A percentile compares a stretch with the other conserved stretches of the same genome.
Conservation (phyloP, 1,140 invertebrate species). For the Brachionus paranguensis region DNA sequence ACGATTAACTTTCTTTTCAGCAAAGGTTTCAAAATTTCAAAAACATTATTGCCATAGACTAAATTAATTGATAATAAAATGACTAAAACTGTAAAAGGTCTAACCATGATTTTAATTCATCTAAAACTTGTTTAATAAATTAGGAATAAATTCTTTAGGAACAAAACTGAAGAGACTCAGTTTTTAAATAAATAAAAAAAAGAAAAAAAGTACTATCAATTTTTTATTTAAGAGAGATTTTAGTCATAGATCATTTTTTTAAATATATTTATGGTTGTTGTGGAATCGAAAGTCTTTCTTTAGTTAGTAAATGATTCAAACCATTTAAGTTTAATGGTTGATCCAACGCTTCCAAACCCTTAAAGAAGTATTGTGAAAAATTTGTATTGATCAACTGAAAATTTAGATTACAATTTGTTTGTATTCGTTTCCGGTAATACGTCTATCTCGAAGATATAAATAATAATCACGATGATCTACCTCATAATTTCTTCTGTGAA, state of each 20-base stretch:
- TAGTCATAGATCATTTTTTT: not conserved
- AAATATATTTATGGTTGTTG: not conserved
- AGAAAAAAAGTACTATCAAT: not conserved
- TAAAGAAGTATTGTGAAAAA: not conserved
- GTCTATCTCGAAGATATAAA: slow-evolving; percentile 31
- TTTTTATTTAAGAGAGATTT: slow-evolving; percentile 14
- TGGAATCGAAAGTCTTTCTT: slow-evolving; percentile 32
- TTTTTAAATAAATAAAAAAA: not conserved
- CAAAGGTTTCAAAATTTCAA: not conserved
- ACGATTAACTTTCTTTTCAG: not conserved
- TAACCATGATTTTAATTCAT: not conserved
- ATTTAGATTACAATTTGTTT: slow-evolving; percentile 7
- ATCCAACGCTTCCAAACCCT: slow-evolving; percentile 32
- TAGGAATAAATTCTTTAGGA: not conserved
- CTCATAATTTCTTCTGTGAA: slow-evolving; percentile 33
- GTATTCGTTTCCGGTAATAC: slow-evolving; percentile 33
- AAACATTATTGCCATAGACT: not conserved
- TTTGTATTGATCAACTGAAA: too few species aligned
- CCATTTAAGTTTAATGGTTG: not conserved
- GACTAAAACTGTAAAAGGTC: not conserved
- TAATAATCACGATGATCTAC: slow-evolving; percentile 32
- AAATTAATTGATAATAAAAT: not conserved
- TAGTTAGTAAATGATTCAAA: slow-evolving; percentile 15
- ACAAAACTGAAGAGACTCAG: slow-evolving; percentile 25
- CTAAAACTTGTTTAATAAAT: not conserved